Evolutionary conservation across 1,140 invertebrate genomes (phyloP).

Genomic region (Drosophila mauritiana): DNA sequence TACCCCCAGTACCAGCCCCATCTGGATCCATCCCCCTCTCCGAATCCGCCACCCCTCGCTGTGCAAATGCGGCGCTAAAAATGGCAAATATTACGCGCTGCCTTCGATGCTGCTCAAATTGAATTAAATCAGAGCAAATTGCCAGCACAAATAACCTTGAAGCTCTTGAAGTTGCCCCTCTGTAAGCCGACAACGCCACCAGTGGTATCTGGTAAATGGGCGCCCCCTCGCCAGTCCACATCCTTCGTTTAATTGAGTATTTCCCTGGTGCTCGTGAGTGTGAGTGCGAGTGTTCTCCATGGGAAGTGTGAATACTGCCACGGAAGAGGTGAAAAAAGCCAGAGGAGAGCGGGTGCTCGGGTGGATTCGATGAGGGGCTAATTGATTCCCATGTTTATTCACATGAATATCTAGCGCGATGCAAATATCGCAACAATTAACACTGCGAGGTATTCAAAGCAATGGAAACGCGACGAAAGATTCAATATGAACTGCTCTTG

Average conservation of each 20-base stretch:
- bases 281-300: not conserved
- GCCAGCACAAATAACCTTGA: constrained; percentile 68
- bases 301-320: constrained; percentile 27
- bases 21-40: too few species aligned
- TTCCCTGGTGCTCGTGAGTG: not conserved
- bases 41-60: too few species aligned
- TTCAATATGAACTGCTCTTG: not conserved
- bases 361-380: constrained; percentile 3
- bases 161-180: constrained; percentile 8
- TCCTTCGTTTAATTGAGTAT: constrained; percentile 29
- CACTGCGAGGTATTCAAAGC: not conserved
- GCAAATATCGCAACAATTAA: constrained; percentile 16
- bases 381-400: constrained; percentile 4
- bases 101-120: constrained; percentile 63
- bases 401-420: not conserved
- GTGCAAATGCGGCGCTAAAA: constrained; percentile 30
- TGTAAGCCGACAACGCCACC: not conserved
- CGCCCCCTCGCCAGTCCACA: not conserved
- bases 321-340: constrained; percentile 9
- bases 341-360: not conserved
- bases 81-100: constrained; percentile 34
- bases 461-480: not conserved
- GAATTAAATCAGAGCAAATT: constrained; percentile 82
- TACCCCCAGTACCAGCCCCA: not conserved
- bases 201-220: not conserved